Evolutionary conservation across 2,888 invertebrate species (phyloP).

Genomic region (Drosophila koepferae): DNA sequence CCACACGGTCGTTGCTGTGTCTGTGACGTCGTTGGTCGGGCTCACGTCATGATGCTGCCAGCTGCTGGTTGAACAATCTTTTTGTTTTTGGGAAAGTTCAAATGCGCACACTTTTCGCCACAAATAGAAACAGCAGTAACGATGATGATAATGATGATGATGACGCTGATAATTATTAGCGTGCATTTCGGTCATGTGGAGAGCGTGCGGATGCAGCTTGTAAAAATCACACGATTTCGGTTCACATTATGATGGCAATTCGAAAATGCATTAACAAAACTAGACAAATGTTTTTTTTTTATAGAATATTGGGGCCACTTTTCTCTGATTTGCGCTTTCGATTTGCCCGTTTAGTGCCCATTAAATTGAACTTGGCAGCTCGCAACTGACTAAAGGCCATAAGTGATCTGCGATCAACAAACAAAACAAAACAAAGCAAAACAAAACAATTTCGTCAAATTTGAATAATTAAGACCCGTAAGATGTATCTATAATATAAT

Average conservation of each 20-base stretch:
- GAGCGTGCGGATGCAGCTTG: slow-evolving; percentile 38
- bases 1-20: slow-evolving; percentile 28
- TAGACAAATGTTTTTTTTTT: slow-evolving; percentile 70
- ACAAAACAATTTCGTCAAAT: slow-evolving; percentile 2
- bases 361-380: slow-evolving; percentile 48
- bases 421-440: slow-evolving; percentile 1
- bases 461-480: neutral
- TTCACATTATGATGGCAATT: slow-evolving; percentile 63
- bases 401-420: slow-evolving; percentile 25
- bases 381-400: slow-evolving; percentile 24
- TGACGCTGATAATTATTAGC: slow-evolving; percentile 16
- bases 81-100: slow-evolving; percentile 58
- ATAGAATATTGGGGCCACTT: slow-evolving; percentile 52
- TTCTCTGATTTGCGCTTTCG: slow-evolving; percentile 36
- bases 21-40: slow-evolving; percentile 63
- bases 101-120: slow-evolving; percentile 71
- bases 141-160: neutral
- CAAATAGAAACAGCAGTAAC: slow-evolving; percentile 52
- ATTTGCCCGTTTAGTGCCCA: slow-evolving; percentile 45
- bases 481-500: neutral
- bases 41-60: slow-evolving; percentile 52
- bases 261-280: slow-evolving; percentile 52
- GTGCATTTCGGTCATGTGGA: slow-evolving; percentile 52
- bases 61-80: slow-evolving; percentile 34
- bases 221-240: slow-evolving; percentile 37